These are phyloP conservation scores for Sebastolobus alascanus DNA, from an alignment of 2,797 vertebrate genomes.

Conservation along the genomic window DNA sequence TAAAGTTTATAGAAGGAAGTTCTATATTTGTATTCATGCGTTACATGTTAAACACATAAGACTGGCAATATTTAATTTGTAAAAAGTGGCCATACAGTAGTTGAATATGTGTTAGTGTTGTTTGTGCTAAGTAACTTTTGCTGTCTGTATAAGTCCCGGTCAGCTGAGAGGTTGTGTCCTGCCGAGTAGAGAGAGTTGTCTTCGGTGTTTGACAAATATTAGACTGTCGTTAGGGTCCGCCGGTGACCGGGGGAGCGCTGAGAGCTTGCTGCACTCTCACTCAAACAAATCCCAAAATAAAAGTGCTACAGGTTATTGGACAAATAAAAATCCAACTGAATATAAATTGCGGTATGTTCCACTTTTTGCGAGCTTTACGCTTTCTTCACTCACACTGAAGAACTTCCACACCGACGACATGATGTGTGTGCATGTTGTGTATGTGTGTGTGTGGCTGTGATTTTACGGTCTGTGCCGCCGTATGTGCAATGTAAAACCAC, in stretches of 20 bases:
- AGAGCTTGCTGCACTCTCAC: too few relatives aligned
- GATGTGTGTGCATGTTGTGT: too few relatives aligned
- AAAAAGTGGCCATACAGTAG: not conserved
- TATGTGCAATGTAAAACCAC: not conserved
- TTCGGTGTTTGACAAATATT: not conserved
- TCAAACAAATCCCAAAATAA: too few relatives aligned
- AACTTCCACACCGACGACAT: too few relatives aligned
- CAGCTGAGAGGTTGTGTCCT: not conserved
- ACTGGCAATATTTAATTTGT: conserved; percentile 1
- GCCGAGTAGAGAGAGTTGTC: not conserved
- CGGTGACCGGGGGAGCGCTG: too few relatives aligned
- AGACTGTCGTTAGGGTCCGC: too few relatives aligned
- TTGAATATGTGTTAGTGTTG: not conserved
- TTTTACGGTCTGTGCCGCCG: not conserved
- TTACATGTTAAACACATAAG: not conserved
- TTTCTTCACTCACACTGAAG: too few relatives aligned
- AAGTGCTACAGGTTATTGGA: too few relatives aligned
- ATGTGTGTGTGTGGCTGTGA: not conserved
- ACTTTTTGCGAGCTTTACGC: too few relatives aligned
- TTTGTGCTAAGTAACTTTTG: not conserved
- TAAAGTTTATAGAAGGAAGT: not conserved
- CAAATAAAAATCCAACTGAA: too few relatives aligned
- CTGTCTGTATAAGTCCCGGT: not conserved
- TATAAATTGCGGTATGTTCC: too few relatives aligned
- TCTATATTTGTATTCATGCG: not conserved